Evolutionary conservation across 2,113 vertebrate genomes (phyloP).

Genomic region (Chiloscyllium plagiosum): DNA sequence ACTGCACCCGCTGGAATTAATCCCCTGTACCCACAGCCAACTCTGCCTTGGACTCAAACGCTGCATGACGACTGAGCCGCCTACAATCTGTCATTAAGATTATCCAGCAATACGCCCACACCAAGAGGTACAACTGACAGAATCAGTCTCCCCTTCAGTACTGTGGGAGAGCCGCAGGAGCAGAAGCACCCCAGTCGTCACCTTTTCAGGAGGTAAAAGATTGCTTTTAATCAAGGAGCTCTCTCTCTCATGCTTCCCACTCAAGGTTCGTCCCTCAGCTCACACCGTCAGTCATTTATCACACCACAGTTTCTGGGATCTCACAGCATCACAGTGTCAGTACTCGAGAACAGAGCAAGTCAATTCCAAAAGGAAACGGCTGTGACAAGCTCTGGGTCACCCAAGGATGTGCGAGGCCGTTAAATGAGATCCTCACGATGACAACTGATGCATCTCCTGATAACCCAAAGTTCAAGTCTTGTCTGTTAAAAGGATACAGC

Average conservation of each 20-base stretch:
- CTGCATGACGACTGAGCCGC: neutral
- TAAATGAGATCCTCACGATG: neutral
- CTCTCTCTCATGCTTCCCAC: neutral
- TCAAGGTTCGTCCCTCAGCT: neutral
- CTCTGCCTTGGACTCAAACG: neutral
- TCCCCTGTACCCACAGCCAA: neutral
- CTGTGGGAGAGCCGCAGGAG: neutral
- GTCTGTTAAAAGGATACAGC: slow-evolving; percentile 66
- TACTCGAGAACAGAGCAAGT: neutral
- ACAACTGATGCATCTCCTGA: no score
- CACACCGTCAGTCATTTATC: neutral
- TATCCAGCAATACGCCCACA: neutral
- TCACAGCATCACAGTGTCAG: neutral
- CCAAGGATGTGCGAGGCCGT: no score
- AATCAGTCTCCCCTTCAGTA: neutral
- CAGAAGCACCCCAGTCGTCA: no score
- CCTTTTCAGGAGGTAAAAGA: neutral
- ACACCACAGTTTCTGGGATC: neutral
- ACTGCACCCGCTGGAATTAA: neutral
- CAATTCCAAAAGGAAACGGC: neutral
- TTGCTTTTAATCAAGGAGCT: neutral
- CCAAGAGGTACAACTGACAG: neutral
- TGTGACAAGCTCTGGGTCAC: neutral
- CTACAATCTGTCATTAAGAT: neutral
- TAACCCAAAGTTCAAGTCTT: slow-evolving; percentile 43